Evolutionary conservation across 2,888 invertebrate species (phyloP), one percentile per base, ranked within the genome.

Genomic region (Molanna angustata): DNA sequence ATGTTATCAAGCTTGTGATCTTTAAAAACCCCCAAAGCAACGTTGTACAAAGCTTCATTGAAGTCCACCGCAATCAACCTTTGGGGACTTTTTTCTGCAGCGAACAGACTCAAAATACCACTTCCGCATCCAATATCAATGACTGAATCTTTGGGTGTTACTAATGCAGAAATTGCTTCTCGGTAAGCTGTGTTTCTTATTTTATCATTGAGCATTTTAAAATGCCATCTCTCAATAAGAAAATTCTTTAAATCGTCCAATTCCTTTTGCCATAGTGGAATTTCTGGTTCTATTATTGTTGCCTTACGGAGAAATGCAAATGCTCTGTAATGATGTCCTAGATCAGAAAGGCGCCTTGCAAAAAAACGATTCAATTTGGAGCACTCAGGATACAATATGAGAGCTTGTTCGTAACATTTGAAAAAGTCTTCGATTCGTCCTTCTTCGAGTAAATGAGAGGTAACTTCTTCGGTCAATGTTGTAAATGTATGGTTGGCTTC

Each of bases 111-210:
- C 21, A 91, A 70, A 17, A 91, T 66, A 0, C 90, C 90, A 56
- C 86, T 86, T 1, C 91, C 91, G 31, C 86, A 79, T 1, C 90
- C 91, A 60, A 91, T 79, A 65, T 91, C 90, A 31, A 90, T 67
- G 13, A 90, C 82, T 56, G 70, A 74, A 44, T 78, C 74, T 31
- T 61, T 62, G 20, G 68, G 62, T 3, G 69, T 65, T 2, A 86
- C 66, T 54, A 73, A 76, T 49, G 76, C 71, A 14, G 65, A 63
- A 56, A 91, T 84, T 1, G 89, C 90, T 47, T 70, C 66, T 48
- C 73, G 71, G 65, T 84, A 92, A 1, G 82, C 78, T 50, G 74
- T 66, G 69, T 92, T 91, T 37, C 91, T 74, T 14, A 69, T 66
- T 53, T 69, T 72, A 66, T 91, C 90, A 71, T 91, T 92, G 19